Evolutionary conservation across 1,140 invertebrate species (phyloP).

Genomic region (Bathynomus jamesi): DNA sequence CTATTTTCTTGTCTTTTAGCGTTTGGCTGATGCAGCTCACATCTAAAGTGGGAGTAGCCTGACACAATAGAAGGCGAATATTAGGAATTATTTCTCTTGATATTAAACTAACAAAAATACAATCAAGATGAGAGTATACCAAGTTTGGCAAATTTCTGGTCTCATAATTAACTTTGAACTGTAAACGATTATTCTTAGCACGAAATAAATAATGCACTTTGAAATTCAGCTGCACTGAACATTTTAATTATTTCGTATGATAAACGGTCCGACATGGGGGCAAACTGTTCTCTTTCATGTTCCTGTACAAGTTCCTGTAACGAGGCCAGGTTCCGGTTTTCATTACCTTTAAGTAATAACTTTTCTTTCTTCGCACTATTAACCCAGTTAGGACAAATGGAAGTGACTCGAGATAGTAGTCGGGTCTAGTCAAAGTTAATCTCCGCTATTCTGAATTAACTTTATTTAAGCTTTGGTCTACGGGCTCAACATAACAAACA

Average conservation of each 20-base stretch:
- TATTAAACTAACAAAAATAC: not conserved
- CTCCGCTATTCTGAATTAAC: too few species aligned
- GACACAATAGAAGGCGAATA: constrained; percentile 37
- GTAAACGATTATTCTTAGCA: not conserved
- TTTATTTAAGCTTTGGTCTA: too few species aligned
- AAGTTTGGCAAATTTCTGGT: not conserved
- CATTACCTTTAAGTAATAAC: too few species aligned
- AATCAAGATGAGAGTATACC: not conserved
- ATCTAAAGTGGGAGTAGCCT: constrained; percentile 67
- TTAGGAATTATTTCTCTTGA: constrained; percentile 7
- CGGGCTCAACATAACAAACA: too few species aligned
- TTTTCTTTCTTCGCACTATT: too few species aligned
- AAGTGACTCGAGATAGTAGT: too few species aligned
- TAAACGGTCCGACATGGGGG: too few species aligned
- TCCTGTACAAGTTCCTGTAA: too few species aligned
- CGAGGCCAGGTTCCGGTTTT: too few species aligned
- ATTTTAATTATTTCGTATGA: not conserved
- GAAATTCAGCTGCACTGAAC: not conserved
- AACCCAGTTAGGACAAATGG: too few species aligned
- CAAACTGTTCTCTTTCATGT: too few species aligned
- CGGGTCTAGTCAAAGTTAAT: too few species aligned
- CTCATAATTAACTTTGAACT: not conserved
- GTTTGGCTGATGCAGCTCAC: constrained; percentile 67
- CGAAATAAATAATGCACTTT: not conserved
- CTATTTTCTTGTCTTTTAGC: constrained; percentile 75